Conservation (phyloP, 2,113 vertebrate genomes). For the Chamaetylas fuelleborni region DNA sequence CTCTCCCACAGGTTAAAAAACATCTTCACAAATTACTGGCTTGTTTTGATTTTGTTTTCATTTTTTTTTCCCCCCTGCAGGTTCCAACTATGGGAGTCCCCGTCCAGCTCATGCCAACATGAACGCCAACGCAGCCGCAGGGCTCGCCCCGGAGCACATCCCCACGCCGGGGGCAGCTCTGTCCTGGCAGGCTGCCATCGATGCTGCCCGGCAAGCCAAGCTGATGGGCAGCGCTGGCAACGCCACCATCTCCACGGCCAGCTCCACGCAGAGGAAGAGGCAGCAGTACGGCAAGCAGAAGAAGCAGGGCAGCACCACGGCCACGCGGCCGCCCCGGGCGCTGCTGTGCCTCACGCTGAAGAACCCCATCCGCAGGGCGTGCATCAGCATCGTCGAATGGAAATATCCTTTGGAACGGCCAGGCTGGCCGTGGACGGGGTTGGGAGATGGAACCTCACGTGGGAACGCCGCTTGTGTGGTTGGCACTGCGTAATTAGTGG, state of each 20-base stretch:
- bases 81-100: slow-evolving; percentile 96
- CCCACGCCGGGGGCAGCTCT: slow-evolving; percentile 90
- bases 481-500: no score
- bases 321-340: slow-evolving; percentile 91
- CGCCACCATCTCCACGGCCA: slow-evolving; percentile 92
- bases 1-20: neutral
- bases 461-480: no score
- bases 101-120: slow-evolving; percentile 86
- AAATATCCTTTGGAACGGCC: slow-evolving; percentile 86
- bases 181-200: slow-evolving; percentile 97
- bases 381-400: slow-evolving; percentile 99
- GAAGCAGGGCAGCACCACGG: slow-evolving; percentile 88
- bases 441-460: no score
- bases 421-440: no score
- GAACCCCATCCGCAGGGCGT: slow-evolving; percentile 95
- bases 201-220: slow-evolving; percentile 95
- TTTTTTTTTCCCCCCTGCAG: slow-evolving; percentile 73
- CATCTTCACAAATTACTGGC: rapidly evolving
- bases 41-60: neutral
- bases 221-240: slow-evolving; percentile 89
- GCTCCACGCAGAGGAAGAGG: slow-evolving; percentile 93
- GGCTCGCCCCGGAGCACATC: slow-evolving; percentile 94
- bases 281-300: slow-evolving; percentile 97
- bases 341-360: slow-evolving; percentile 97
- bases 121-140: slow-evolving; percentile 89